Evolutionary conservation across 2,888 invertebrate species (phyloP).

Genomic region (Steinernema hermaphroditum): DNA sequence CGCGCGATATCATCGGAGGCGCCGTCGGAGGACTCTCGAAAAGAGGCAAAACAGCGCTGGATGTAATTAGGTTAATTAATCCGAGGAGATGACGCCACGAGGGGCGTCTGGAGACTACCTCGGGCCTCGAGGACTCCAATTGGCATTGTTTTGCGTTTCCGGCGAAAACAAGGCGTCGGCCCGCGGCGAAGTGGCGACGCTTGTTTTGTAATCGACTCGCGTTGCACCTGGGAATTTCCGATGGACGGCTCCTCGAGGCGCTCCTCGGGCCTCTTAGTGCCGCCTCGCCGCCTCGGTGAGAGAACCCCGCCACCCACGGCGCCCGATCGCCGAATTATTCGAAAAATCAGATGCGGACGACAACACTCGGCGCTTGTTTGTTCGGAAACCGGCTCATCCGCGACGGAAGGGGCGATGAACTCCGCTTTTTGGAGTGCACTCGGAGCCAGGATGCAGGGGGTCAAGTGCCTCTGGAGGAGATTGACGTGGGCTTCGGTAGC

Average conservation of each 20-base stretch:
- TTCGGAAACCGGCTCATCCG: slow-evolving; percentile 1
- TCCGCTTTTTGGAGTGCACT: no score
- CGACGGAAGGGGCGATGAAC: not conserved
- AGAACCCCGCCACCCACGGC: not conserved
- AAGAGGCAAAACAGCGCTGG: slow-evolving; percentile 24
- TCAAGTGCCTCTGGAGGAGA: no score
- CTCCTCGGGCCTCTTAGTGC: not conserved
- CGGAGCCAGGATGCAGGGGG: no score
- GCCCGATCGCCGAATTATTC: no score
- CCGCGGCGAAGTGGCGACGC: not conserved
- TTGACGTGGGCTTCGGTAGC: no score
- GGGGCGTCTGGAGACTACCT: no score
- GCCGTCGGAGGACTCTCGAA: slow-evolving; percentile 21
- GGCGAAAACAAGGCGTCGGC: not conserved
- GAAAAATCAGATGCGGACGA: not conserved
- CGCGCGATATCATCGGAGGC: not conserved
- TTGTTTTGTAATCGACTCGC: slow-evolving; percentile 13
- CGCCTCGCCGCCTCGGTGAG: slow-evolving; percentile 5
- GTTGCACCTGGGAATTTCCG: slow-evolving; percentile 13
- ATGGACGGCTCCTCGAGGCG: not conserved
- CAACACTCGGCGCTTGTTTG: slow-evolving; percentile 2
- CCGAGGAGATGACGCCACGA: slow-evolving; percentile 8
- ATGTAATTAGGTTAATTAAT: slow-evolving; percentile 31
- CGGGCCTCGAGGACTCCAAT: not conserved
- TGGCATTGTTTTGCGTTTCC: slow-evolving; percentile 13